Evolutionary conservation across 92 coral and sea anemone genomes (phyloP).

Genomic region (Plumapathes pennacea): DNA sequence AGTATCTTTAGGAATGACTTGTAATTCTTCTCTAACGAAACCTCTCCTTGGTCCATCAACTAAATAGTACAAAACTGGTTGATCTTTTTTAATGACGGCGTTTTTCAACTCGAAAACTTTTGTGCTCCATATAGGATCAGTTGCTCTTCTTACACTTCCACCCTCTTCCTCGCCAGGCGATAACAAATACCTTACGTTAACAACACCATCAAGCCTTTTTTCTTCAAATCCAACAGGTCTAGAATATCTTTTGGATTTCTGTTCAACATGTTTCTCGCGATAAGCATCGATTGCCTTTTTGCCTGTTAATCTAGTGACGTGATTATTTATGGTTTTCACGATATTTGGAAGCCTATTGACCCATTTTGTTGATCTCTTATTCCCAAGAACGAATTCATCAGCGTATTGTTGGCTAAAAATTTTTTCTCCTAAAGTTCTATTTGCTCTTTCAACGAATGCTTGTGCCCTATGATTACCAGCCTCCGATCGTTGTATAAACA

Average conservation of each 20-base stretch:
- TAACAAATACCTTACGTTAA: slow-evolving; percentile 13
- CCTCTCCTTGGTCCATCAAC: slow-evolving; percentile 1
- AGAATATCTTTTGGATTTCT: neutral
- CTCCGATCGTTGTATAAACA: neutral
- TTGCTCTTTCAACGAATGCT: slow-evolving; percentile 4
- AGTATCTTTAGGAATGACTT: slow-evolving; percentile 7
- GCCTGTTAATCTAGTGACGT: slow-evolving; percentile 15
- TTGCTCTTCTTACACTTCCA: slow-evolving; percentile 17
- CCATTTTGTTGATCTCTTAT: slow-evolving; percentile 15
- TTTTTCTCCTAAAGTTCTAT: slow-evolving; percentile 4
- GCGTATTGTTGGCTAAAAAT: slow-evolving; percentile 21
- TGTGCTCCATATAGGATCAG: slow-evolving; percentile 21
- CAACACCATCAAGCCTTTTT: neutral
- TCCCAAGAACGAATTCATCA: neutral
- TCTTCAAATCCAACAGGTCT: neutral
- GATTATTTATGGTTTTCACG: slow-evolving; percentile 6
- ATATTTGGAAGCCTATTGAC: slow-evolving; percentile 16
- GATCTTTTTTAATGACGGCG: slow-evolving; percentile 1
- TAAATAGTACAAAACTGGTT: slow-evolving; percentile 16
- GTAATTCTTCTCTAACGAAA: slow-evolving; percentile 16
- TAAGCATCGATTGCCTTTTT: slow-evolving; percentile 5
- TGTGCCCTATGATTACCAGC: slow-evolving; percentile 5
- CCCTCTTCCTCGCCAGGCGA: slow-evolving; percentile 18
- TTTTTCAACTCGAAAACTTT: neutral
- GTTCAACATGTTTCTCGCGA: slow-evolving; percentile 6